Evolutionary conservation across 2,797 vertebrate species (phyloP).

Genomic region (Pygocentrus nattereri): DNA sequence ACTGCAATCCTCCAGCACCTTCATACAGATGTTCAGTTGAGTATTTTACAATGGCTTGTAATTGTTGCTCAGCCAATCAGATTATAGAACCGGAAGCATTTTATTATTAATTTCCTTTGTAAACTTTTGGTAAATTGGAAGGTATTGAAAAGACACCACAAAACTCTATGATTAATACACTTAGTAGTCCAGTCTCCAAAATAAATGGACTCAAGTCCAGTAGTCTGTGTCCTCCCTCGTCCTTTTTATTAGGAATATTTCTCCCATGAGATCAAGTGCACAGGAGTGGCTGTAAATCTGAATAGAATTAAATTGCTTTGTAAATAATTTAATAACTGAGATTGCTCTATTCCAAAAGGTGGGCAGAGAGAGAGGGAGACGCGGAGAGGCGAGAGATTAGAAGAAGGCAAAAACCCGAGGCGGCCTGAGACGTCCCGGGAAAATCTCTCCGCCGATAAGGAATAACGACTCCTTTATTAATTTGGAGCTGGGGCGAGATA

Average conservation of each 20-base stretch:
- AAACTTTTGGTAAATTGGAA: no score
- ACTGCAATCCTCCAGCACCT: no score
- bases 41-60: no score
- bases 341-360: conserved; percentile 66
- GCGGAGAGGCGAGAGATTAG: background rate
- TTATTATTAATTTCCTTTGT: no score
- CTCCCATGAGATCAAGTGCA: conserved; percentile 43
- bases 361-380: background rate
- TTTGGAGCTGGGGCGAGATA: conserved; percentile 64
- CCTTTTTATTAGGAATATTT: conserved; percentile 62
- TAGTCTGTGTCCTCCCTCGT: conserved; percentile 24
- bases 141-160: no score
- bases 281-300: conserved; percentile 53
- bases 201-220: conserved; percentile 30
- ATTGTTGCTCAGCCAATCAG: no score
- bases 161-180: background rate
- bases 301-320: conserved; percentile 70
- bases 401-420: conserved; percentile 61
- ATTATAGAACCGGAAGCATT: no score
- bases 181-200: background rate
- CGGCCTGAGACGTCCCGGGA: conserved; percentile 56
- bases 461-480: conserved; percentile 50
- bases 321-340: conserved; percentile 79
- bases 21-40: no score
- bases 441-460: conserved; percentile 60